A percentile compares a stretch with the other conserved stretches of the same genome.
phyloP scores from a whole-genome alignment of 2,888 invertebrate genomes.

The Antitype chi region DNA sequence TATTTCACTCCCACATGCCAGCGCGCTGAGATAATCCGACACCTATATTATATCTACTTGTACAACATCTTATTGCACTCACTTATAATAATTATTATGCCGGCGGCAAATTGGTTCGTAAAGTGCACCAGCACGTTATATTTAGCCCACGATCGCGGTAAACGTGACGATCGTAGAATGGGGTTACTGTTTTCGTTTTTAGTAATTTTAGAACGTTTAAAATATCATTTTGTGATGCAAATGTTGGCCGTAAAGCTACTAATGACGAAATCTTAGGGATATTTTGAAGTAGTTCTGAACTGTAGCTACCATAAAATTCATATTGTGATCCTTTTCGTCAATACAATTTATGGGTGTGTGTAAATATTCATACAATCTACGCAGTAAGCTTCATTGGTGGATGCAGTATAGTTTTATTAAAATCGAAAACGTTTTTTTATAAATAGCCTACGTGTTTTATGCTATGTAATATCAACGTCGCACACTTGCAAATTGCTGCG shows the following conservation, averaged over 20 bases:
- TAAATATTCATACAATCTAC: constrained; percentile 9
- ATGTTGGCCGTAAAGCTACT: constrained; percentile 5
- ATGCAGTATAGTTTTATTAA: not conserved
- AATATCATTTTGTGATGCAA: constrained; percentile 20
- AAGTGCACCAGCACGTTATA: constrained; percentile 63
- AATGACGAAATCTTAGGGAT: constrained; percentile 3
- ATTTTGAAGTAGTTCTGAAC: constrained; percentile 5
- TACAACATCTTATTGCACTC: constrained; percentile 41
- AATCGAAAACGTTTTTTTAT: not conserved
- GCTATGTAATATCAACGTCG: constrained; percentile 13
- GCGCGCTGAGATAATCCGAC: constrained; percentile 66
- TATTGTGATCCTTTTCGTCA: not conserved
- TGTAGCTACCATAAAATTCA: constrained; percentile 2
- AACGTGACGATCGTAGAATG: constrained; percentile 46
- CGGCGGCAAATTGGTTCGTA: constrained; percentile 51
- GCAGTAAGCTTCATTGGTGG: constrained; percentile 6
- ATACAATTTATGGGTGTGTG: not conserved
- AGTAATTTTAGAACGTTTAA: constrained; percentile 48
- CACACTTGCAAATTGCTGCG: not conserved
- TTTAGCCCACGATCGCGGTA: constrained; percentile 63
- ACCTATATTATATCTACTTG: constrained; percentile 40
- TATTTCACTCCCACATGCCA: constrained; percentile 51
- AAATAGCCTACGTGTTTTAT: not conserved
- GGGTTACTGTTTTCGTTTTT: constrained; percentile 47
- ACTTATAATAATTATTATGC: constrained; percentile 35